These are phyloP conservation scores for Setophaga kirtlandii DNA, from an alignment of 2,113 vertebrate species.

Conservation along the genomic window DNA sequence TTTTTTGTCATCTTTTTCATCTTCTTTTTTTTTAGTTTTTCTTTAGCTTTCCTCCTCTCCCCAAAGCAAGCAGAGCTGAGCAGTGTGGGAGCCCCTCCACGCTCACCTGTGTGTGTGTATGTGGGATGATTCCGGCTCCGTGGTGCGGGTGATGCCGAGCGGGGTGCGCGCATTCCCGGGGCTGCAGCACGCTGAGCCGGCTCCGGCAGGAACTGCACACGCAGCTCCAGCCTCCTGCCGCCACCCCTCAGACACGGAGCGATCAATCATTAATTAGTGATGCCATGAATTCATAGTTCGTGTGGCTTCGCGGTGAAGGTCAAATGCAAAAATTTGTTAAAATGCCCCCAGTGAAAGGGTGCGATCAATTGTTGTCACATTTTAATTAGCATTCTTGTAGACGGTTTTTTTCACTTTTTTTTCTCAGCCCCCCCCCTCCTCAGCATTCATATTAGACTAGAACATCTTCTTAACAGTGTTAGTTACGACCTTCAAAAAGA, in stretches of 20 bases:
- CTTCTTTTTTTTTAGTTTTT: no score
- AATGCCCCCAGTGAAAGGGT: background rate
- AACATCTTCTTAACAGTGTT: background rate
- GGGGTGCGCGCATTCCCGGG: rapidly evolving
- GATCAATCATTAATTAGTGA: background rate
- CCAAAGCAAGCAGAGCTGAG: rapidly evolving
- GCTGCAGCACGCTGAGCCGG: background rate
- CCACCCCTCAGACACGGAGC: rapidly evolving
- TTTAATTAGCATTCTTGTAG: background rate
- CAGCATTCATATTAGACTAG: background rate
- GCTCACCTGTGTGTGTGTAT: rapidly evolving
- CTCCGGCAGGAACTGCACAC: rapidly evolving
- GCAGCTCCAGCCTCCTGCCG: rapidly evolving
- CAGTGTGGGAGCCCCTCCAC: rapidly evolving
- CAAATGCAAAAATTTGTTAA: background rate
- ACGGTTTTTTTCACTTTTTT: background rate
- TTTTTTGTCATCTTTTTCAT: no score
- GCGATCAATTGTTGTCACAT: background rate
- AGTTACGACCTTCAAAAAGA: background rate
- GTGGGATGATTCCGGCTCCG: rapidly evolving
- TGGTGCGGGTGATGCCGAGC: background rate
- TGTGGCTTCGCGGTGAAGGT: background rate
- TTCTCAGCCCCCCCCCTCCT: rapidly evolving
- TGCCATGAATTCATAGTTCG: background rate
- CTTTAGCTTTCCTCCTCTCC: background rate